These are phyloP conservation scores for Montipora foliosa DNA, from an alignment of 64 coral and sea anemone genomes.

Conservation along the genomic window DNA sequence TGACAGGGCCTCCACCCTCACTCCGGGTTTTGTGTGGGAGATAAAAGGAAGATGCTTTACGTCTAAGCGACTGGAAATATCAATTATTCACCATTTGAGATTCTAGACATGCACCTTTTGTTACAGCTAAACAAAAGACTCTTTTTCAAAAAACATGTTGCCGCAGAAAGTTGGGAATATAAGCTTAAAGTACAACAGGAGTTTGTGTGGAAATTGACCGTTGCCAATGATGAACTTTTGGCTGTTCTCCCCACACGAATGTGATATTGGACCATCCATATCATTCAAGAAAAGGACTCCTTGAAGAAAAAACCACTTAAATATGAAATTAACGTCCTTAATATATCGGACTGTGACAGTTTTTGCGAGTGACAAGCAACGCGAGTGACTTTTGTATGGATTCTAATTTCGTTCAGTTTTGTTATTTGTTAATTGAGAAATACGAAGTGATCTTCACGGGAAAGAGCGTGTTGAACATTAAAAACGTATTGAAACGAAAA, in stretches of 20 bases:
- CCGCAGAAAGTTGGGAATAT: constrained; percentile 63
- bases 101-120: constrained; percentile 87
- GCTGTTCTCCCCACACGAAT: neutral
- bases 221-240: neutral
- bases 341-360: constrained; percentile 71
- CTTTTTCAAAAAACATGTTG: constrained; percentile 92
- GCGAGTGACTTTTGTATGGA: constrained; percentile 56
- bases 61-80: constrained; percentile 66
- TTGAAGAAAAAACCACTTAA: constrained; percentile 1
- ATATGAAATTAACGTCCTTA: constrained; percentile 65
- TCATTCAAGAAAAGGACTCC: neutral
- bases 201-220: no score
- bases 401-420: constrained; percentile 81
- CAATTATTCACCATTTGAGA: constrained; percentile 87
- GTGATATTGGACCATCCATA: constrained; percentile 47
- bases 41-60: constrained; percentile 62
- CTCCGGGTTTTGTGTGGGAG: constrained; percentile 58
- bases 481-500: constrained; percentile 46
- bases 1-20: constrained; percentile 25
- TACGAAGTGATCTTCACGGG: constrained; percentile 42
- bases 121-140: constrained; percentile 80
- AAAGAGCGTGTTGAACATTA: constrained; percentile 24
- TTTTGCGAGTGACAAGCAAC: constrained; percentile 67
- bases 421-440: constrained; percentile 83
- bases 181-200: constrained; percentile 17